Evolutionary conservation across 2,888 invertebrate species (phyloP).

Genomic region (Drosophila pseudotalamancana): DNA sequence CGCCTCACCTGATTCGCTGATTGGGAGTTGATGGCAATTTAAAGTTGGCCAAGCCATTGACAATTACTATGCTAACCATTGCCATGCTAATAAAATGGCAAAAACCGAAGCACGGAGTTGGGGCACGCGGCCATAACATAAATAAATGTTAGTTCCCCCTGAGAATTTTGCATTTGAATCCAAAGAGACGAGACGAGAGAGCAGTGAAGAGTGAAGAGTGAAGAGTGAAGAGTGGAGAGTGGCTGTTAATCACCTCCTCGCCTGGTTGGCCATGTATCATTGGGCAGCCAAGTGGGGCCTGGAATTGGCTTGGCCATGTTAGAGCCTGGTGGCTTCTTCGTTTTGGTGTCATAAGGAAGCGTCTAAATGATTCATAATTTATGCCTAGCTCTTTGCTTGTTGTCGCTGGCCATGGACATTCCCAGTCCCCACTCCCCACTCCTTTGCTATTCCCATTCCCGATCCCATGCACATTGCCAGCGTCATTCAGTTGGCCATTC

Average conservation of each 20-base stretch:
- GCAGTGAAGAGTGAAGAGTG: not conserved
- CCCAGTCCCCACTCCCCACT: too few relatives aligned
- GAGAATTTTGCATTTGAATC: constrained; percentile 20
- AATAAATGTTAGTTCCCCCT: constrained; percentile 74
- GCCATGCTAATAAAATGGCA: constrained; percentile 49
- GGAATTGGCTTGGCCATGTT: constrained; percentile 23
- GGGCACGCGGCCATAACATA: constrained; percentile 67
- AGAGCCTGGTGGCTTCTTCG: constrained; percentile 58
- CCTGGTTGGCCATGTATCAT: constrained; percentile 48
- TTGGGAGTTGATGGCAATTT: constrained; percentile 37
- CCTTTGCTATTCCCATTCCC: constrained; percentile 24
- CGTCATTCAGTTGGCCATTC: constrained; percentile 62
- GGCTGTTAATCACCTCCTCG: constrained; percentile 54
- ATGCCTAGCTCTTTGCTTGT: constrained; percentile 61
- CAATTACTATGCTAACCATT: constrained; percentile 38
- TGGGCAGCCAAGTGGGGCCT: constrained; percentile 12
- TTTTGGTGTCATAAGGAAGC: constrained; percentile 80
- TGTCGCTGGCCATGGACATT: constrained; percentile 36
- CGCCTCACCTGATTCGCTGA: constrained; percentile 9
- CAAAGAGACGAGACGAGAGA: not conserved
- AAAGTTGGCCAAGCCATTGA: constrained; percentile 38
- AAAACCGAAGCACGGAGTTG: constrained; percentile 14
- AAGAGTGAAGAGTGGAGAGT: not conserved
- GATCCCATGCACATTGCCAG: constrained; percentile 35
- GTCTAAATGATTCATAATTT: constrained; percentile 82